Evolutionary conservation across 30 jellyfish, hydroid and myxozoan genomes (phyloP), one percentile per base, ranked within the genome.

Genomic region (Phacellophora camtschatica): DNA sequence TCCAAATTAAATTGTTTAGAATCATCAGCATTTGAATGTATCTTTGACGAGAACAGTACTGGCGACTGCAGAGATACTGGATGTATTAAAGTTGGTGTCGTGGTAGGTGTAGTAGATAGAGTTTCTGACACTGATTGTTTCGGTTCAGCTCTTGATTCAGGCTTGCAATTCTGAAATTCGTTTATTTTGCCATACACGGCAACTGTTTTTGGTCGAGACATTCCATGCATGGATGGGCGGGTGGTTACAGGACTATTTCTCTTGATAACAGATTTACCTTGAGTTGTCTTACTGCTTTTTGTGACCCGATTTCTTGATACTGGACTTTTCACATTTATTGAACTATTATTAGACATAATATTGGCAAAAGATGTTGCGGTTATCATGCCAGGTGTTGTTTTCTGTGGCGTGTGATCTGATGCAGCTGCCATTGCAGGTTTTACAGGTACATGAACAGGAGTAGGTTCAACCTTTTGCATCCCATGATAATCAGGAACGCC

Each of bases 221-320:
- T 35, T 30, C 37, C 43, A 18, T 18, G 19, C 15, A 29, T 2
- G 27, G 28, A 20, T 13, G 65, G 61, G 13, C 11, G 49, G 35
- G 81, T 20, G 18, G 31, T 42, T 19, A 54, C 65, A 4, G 87
- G 77, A 42, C 61, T 74, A 22, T 46, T 36, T 36, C 61, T 77
- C 39, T 62, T 77, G n/a, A 77, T 63, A 8, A 63, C 90, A 41
- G 90, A 34, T 51, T 62, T 77, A 1, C 74, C 59, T 11, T 56
- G 74, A 15, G 32, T 37, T 2, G 74, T 18, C 43, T 77, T 77
- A 30, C 71, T 13, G 28, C 68, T 31, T 49, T 57, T 77, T 6
- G 31, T 37, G 2, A 34, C 66, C 66, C 64, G 62, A 19, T 33
- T 75, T 29, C 48, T 36, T 4, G 66, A 20, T 29, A 16, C 62